A percentile compares a stretch with the other conserved stretches of the same genome.
Evolutionary conservation across 2,888 invertebrate genomes (phyloP).

Genomic region (Caenorhabditis parvicauda): DNA sequence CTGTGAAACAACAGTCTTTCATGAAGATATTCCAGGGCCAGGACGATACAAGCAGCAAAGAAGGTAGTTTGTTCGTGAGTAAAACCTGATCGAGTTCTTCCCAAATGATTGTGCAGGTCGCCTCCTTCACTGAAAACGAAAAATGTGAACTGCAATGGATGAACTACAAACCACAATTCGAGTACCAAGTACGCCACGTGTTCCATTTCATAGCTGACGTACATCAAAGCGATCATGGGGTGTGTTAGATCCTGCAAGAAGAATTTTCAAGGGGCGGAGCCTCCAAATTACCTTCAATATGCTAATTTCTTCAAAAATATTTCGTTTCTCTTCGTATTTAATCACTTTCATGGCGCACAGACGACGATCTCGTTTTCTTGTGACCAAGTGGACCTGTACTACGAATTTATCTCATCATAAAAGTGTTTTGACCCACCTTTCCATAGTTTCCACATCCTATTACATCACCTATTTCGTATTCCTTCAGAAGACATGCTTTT

Average conservation of each 20-base stretch:
- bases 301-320: no score
- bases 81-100: conserved; percentile 14
- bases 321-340: no score
- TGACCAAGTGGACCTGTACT: no score
- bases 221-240: conserved; percentile 13
- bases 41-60: conserved; percentile 17
- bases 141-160: neutral
- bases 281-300: no score
- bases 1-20: conserved; percentile 15
- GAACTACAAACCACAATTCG: conserved; percentile 13
- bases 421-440: no score
- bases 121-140: conserved; percentile 13
- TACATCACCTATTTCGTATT: no score
- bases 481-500: no score
- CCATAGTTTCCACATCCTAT: no score
- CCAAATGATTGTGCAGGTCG: conserved; percentile 21
- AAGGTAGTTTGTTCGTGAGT: conserved; percentile 5
- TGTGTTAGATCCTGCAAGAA: conserved; percentile 6
- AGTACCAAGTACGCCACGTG: conserved; percentile 11
- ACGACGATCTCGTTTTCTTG: no score
- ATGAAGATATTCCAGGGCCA: conserved; percentile 25
- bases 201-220: conserved; percentile 8
- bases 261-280: no score
- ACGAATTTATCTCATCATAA: no score
- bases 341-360: no score